Conservation (phyloP, 2,888 invertebrate species). For the Criorhina ranunculi region DNA sequence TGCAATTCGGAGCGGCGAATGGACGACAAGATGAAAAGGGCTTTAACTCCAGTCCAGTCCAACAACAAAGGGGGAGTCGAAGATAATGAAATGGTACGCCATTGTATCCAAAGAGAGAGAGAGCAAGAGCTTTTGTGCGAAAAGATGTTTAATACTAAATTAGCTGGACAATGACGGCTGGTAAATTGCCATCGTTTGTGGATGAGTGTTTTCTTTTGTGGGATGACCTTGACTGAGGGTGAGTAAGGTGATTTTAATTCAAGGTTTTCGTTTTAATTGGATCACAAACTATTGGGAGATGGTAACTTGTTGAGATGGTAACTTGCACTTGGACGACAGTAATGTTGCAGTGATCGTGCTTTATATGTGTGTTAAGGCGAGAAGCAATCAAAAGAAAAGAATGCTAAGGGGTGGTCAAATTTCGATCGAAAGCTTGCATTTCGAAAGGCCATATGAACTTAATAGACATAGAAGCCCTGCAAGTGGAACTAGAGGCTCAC, state of each 20-base stretch:
- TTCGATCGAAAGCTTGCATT: too few relatives aligned
- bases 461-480: too few relatives aligned
- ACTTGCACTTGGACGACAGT: too few relatives aligned
- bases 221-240: constrained; percentile 49
- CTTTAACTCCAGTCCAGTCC: constrained; percentile 60
- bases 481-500: too few relatives aligned
- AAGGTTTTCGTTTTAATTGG: constrained; percentile 5
- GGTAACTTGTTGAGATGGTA: not conserved
- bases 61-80: constrained; percentile 62
- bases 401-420: too few relatives aligned
- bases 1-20: constrained; percentile 68
- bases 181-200: constrained; percentile 60
- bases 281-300: not conserved
- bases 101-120: constrained; percentile 34
- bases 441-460: too few relatives aligned
- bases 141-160: constrained; percentile 72
- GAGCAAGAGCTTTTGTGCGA: constrained; percentile 35
- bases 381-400: too few relatives aligned
- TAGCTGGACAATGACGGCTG: constrained; percentile 61
- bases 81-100: constrained; percentile 70
- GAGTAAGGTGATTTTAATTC: not conserved
- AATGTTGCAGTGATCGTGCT: too few relatives aligned
- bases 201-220: constrained; percentile 5
- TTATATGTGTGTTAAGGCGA: too few relatives aligned
- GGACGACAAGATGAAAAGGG: constrained; percentile 61